A percentile compares a stretch with the other conserved stretches of the same genome.
Conservation (phyloP, 2,888 invertebrate species). For the Lepidonotus clava region DNA sequence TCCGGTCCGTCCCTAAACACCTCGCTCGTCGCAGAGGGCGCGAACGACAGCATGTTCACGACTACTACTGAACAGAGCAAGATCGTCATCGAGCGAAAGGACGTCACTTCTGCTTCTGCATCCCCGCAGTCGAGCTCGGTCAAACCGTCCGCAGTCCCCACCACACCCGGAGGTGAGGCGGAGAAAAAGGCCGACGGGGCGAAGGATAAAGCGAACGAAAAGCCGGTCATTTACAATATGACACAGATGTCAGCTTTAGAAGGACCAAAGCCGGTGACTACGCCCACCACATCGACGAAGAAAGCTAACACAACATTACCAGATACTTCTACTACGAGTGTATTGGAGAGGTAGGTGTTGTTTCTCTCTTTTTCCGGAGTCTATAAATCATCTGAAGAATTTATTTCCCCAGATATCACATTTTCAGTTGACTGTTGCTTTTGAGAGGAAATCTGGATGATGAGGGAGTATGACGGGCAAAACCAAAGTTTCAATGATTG, state of each 20-base stretch:
- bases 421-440: too few relatives aligned
- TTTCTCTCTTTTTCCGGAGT: too few relatives aligned
- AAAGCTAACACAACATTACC: background rate
- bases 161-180: background rate
- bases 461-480: too few relatives aligned
- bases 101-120: constrained; percentile 70
- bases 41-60: constrained; percentile 83
- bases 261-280: too few relatives aligned
- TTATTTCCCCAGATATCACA: too few relatives aligned
- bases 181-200: background rate
- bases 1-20: background rate
- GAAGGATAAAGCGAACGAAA: background rate
- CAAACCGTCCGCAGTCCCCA: background rate
- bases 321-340: background rate
- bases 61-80: constrained; percentile 90
- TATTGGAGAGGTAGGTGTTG: constrained; percentile 9
- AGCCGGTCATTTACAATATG: background rate
- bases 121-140: background rate
- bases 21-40: background rate
- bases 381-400: too few relatives aligned
- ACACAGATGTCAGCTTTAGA: background rate
- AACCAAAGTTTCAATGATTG: too few relatives aligned
- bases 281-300: background rate
- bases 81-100: constrained; percentile 89
- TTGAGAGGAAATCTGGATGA: too few relatives aligned